A percentile compares a stretch with the other conserved stretches of the same genome.
These are phyloP conservation scores for Gari tellinella DNA, from an alignment of 2,888 invertebrate species.

Conservation along the genomic window DNA sequence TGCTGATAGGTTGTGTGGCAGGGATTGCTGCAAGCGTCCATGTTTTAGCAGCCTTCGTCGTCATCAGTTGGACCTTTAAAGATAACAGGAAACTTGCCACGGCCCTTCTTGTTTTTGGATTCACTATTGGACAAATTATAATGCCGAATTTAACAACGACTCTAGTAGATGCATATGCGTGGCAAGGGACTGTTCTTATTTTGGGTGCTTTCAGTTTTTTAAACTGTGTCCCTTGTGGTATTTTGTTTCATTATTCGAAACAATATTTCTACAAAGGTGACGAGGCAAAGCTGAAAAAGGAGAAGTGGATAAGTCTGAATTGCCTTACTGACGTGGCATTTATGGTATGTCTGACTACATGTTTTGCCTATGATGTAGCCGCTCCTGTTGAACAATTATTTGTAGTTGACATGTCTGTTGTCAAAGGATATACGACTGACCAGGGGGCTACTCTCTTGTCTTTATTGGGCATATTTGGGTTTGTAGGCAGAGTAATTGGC, in stretches of 20 bases:
- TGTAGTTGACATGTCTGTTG: constrained; percentile 32
- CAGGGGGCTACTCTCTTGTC: constrained; percentile 31
- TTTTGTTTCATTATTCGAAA: constrained; percentile 12
- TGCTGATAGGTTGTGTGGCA: constrained; percentile 22
- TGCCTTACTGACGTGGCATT: constrained; percentile 7
- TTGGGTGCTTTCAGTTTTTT: constrained; percentile 23
- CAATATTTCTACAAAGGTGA: too few relatives aligned
- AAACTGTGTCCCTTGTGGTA: constrained; percentile 45
- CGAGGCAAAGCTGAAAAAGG: too few relatives aligned
- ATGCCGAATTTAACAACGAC: constrained; percentile 36
- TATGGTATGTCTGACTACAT: constrained; percentile 11
- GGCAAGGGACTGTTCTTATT: constrained; percentile 39
- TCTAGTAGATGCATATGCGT: constrained; percentile 29
- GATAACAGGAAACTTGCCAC: constrained; percentile 35
- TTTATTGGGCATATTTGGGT: constrained; percentile 43
- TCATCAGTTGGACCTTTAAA: constrained; percentile 32
- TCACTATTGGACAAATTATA: constrained; percentile 28
- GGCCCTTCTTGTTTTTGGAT: constrained; percentile 32
- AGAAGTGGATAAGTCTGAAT: too few relatives aligned
- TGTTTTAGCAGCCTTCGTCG: constrained; percentile 16
- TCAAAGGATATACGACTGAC: constrained; percentile 29
- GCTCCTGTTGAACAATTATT: constrained; percentile 48
- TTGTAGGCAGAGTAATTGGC: constrained; percentile 26
- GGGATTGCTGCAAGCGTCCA: constrained; percentile 30
- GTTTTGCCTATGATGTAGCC: constrained; percentile 1